These are phyloP conservation scores for Drosophila atroscutellata DNA, from an alignment of 2,888 invertebrate genomes.

Conservation along the genomic window DNA sequence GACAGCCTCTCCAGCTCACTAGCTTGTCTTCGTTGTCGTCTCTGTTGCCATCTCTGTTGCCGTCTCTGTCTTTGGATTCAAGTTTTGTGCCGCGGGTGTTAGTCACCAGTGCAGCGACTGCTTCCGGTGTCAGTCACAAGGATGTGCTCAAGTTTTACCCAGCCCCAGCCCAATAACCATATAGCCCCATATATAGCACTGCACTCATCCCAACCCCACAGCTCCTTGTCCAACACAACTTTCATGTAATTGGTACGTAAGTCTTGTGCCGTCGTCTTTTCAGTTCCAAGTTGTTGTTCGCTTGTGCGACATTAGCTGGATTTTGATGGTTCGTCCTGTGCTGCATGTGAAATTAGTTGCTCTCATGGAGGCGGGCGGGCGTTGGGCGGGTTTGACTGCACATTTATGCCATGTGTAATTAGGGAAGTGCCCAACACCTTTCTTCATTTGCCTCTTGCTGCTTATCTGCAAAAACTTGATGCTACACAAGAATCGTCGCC, in stretches of 20 bases:
- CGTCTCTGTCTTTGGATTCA: conserved; percentile 23
- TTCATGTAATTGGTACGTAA: conserved; percentile 75
- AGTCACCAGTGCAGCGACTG: conserved; percentile 64
- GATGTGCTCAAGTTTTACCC: conserved; percentile 58
- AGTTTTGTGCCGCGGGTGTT: conserved; percentile 65
- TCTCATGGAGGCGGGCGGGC: conserved; percentile 4
- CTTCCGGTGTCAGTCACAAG: conserved; percentile 77
- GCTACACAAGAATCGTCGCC: conserved; percentile 56
- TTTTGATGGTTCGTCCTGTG: conserved; percentile 73
- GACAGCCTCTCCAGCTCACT: conserved; percentile 68
- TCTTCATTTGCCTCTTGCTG: conserved; percentile 35
- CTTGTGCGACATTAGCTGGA: conserved; percentile 76
- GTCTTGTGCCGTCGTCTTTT: conserved; percentile 67
- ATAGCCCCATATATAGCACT: not conserved
- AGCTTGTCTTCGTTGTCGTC: conserved; percentile 56
- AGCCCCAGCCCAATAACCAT: conserved; percentile 22
- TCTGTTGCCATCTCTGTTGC: conserved; percentile 33
- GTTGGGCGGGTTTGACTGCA: conserved; percentile 36
- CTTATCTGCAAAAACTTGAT: conserved; percentile 67
- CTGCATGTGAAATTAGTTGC: conserved; percentile 78
- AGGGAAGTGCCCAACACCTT: conserved; percentile 70
- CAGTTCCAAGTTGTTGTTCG: conserved; percentile 71
- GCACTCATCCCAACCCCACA: not conserved
- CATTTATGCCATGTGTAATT: conserved; percentile 74
- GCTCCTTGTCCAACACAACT: conserved; percentile 47